Conservation (phyloP, 2,113 vertebrate species). For the Pipra filicauda region DNA sequence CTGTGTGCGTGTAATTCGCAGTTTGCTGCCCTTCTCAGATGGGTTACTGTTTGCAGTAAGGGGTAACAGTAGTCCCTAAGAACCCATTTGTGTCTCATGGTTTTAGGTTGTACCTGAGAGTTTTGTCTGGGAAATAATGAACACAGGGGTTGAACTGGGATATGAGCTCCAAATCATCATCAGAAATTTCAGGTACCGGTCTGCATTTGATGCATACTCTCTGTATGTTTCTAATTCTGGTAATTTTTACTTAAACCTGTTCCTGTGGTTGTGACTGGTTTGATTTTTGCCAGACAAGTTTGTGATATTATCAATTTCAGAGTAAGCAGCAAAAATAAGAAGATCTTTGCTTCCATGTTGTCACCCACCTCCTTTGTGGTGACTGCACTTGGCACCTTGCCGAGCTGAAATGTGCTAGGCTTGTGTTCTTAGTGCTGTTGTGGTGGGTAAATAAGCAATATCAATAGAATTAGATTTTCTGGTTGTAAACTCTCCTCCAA, state of each 20-base stretch:
- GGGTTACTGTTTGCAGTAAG: background rate
- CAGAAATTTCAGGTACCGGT: background rate
- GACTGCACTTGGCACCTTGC: background rate
- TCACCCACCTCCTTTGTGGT: background rate
- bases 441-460: background rate
- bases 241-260: background rate
- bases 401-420: background rate
- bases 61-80: background rate
- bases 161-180: background rate
- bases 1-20: background rate
- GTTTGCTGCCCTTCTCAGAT: background rate
- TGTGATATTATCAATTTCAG: background rate
- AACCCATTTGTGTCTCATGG: background rate
- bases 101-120: background rate
- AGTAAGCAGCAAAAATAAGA: background rate
- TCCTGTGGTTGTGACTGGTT: background rate
- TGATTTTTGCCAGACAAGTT: background rate
- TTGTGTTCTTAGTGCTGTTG: background rate
- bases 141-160: background rate
- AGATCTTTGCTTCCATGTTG: background rate
- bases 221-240: background rate
- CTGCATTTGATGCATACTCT: background rate
- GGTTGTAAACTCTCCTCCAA: background rate
- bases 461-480: background rate
- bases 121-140: background rate